phyloP scores from a whole-genome alignment of 2,113 vertebrate species.

The Ceyx cyanopectus region DNA sequence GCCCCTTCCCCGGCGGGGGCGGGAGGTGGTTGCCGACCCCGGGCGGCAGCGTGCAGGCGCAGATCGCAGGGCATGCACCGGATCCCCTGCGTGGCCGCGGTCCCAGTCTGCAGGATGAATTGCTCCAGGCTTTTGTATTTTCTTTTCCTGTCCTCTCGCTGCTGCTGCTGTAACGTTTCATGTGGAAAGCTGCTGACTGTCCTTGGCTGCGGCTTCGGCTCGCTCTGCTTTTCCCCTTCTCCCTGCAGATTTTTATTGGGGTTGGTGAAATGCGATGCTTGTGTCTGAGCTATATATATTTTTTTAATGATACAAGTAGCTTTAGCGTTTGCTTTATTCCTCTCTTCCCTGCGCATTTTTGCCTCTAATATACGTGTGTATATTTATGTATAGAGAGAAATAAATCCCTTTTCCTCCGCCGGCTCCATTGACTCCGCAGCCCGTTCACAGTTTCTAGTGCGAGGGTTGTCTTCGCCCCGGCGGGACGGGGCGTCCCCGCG shows the following conservation, averaged over 20 bases:
- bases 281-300: slow-evolving; percentile 25
- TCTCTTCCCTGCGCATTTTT: neutral
- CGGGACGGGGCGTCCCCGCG: neutral
- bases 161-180: slow-evolving; percentile 42
- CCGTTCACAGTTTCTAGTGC: neutral
- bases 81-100: slow-evolving; percentile 3
- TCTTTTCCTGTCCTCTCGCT: slow-evolving; percentile 12
- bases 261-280: slow-evolving; percentile 62
- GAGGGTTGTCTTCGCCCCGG: neutral
- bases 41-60: neutral
- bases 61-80: neutral
- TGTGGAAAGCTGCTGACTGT: slow-evolving; percentile 56
- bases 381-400: neutral
- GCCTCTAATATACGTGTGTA: neutral
- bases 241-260: slow-evolving; percentile 44
- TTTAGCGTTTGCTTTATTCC: neutral
- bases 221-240: slow-evolving; percentile 45
- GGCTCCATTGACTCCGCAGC: neutral
- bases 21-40: neutral
- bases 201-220: slow-evolving; percentile 43
- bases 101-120: neutral
- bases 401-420: neutral
- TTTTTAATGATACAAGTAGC: slow-evolving; percentile 16
- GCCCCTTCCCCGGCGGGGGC: neutral
- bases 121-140: slow-evolving; percentile 22